A percentile compares a stretch with the other conserved stretches of the same genome.
phyloP scores from a whole-genome alignment of 2,113 vertebrate genomes.

The Cyprinodon variegatus region DNA sequence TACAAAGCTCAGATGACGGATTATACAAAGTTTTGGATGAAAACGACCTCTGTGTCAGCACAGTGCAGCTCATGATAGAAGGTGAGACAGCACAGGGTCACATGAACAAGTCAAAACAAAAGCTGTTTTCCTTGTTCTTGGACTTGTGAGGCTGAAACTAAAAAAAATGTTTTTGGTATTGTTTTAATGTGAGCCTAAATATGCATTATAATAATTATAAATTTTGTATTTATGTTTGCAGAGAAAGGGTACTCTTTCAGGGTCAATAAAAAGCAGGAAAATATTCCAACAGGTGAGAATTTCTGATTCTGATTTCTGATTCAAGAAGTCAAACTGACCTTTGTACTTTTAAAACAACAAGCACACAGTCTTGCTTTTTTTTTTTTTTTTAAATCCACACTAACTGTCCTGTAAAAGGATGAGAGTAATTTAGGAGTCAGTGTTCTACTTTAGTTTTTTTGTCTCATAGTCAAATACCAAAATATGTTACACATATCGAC shows the following conservation, averaged over 20 bases:
- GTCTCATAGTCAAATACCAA: neutral
- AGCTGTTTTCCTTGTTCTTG: neutral
- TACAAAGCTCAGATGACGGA: slow-evolving; percentile 46
- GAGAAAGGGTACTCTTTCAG: neutral
- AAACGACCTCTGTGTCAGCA: slow-evolving; percentile 69
- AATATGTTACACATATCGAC: neutral
- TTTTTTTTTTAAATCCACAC: neutral
- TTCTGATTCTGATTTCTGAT: neutral
- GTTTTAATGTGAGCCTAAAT: neutral
- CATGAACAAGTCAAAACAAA: neutral
- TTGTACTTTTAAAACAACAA: neutral
- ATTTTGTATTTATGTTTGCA: neutral
- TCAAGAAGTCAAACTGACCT: neutral
- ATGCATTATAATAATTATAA: neutral
- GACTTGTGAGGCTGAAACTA: neutral
- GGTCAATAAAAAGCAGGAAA: neutral
- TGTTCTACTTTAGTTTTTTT: neutral
- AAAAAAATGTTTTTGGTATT: too few relatives aligned
- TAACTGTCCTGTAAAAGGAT: neutral
- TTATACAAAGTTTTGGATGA: slow-evolving; percentile 73
- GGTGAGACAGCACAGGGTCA: slow-evolving; percentile 44
- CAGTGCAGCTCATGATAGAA: slow-evolving; percentile 58
- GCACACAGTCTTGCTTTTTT: neutral
- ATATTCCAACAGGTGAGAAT: slow-evolving; percentile 30
- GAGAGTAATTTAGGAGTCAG: neutral